Percentiles rank a stretch among this genome's conserved stretches.
These are phyloP conservation scores for human DNA, from an alignment of 2,113 vertebrate species.

Conservation along the genomic window DNA sequence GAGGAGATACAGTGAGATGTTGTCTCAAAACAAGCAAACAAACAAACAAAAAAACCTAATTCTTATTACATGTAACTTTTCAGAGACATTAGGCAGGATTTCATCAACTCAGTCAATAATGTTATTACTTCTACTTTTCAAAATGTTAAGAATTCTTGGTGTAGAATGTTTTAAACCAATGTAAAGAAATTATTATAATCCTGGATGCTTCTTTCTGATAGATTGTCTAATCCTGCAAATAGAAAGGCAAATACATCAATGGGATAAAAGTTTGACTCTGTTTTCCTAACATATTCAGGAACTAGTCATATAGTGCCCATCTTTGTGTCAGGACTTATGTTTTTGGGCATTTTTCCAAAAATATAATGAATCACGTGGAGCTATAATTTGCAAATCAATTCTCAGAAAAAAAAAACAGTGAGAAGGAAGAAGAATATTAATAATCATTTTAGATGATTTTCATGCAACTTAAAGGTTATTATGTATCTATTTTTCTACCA, in stretches of 20 bases:
- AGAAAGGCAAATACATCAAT: background rate
- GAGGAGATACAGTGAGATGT: no score
- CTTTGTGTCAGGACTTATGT: background rate
- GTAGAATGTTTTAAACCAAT: background rate
- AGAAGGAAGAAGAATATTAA: background rate
- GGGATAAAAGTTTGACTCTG: background rate
- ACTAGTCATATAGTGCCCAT: background rate
- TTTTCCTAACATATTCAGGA: background rate
- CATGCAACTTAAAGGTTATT: background rate
- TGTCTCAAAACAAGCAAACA: no score
- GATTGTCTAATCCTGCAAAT: background rate
- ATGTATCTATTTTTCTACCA: background rate
- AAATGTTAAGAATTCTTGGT: background rate
- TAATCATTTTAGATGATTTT: background rate
- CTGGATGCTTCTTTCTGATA: background rate
- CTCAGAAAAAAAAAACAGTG: background rate
- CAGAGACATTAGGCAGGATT: background rate
- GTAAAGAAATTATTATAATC: background rate
- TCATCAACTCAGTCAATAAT: background rate
- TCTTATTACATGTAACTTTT: background rate
- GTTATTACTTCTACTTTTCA: background rate
- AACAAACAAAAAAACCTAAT: background rate
- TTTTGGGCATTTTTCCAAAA: background rate
- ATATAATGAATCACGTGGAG: background rate
- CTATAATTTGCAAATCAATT: slow-evolving; percentile 4